These are phyloP conservation scores for Macquaria australasica DNA, from an alignment of 2,113 vertebrate species.

Conservation along the genomic window DNA sequence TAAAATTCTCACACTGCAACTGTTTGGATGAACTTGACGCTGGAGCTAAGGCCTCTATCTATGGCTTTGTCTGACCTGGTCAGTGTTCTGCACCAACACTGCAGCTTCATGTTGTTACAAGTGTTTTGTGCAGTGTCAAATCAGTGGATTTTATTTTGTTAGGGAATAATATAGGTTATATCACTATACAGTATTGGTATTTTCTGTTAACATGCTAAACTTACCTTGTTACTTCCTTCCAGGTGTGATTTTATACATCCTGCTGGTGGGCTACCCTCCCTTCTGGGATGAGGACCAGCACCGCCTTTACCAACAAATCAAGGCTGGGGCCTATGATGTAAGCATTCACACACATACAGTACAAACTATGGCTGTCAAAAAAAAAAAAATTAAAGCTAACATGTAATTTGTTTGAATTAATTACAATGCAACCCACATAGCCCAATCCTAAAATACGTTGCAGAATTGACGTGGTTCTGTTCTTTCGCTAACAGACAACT, in stretches of 20 bases:
- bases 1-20: conserved; percentile 39
- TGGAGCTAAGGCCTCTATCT: background rate
- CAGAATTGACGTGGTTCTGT: background rate
- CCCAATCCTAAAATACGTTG: background rate
- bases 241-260: conserved; percentile 99
- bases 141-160: background rate
- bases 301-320: conserved; percentile 98
- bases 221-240: conserved; percentile 36
- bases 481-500: background rate
- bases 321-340: conserved; percentile 97
- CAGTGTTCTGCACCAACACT: background rate
- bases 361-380: background rate
- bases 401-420: background rate
- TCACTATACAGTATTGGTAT: background rate
- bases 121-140: background rate
- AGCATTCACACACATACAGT: conserved; percentile 46
- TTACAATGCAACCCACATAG: background rate
- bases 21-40: conserved; percentile 18
- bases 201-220: background rate
- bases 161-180: background rate
- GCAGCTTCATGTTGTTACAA: conserved; percentile 3
- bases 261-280: conserved; percentile 97
- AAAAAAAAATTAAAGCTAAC: background rate
- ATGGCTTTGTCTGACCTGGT: background rate
- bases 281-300: conserved; percentile 99